Evolutionary conservation across 2,113 vertebrate species (phyloP).

Genomic region (Sorex fumeus): DNA sequence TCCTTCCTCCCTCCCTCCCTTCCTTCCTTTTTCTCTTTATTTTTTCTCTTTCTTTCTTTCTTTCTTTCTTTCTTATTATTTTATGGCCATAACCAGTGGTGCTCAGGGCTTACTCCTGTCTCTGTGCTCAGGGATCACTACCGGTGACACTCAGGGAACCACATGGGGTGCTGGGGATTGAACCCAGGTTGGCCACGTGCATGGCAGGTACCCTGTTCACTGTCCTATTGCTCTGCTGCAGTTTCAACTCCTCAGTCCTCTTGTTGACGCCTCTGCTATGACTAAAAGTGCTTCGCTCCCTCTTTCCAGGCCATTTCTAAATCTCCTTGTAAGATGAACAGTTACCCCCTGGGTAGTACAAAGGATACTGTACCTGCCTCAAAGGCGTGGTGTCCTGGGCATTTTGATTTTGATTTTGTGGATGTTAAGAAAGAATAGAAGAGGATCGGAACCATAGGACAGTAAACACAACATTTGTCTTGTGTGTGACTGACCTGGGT

Average conservation of each 20-base stretch:
- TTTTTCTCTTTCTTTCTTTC: too few species aligned
- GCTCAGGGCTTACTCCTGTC: neutral
- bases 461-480: too few species aligned
- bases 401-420: neutral
- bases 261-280: neutral
- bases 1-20: too few species aligned
- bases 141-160: too few species aligned
- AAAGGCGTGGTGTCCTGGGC: neutral
- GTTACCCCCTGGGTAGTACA: neutral
- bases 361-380: neutral
- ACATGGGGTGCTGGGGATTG: too few species aligned
- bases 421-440: neutral
- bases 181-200: too few species aligned
- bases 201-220: too few species aligned
- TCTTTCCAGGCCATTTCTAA: neutral
- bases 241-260: neutral
- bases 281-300: neutral
- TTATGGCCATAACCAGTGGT: too few species aligned
- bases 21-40: too few species aligned
- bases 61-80: neutral
- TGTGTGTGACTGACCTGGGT: too few species aligned
- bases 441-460: neutral
- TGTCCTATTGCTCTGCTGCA: too few species aligned
- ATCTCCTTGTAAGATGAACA: neutral
- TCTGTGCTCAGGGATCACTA: too few species aligned